Evolutionary conservation across 2,113 vertebrate genomes (phyloP).

Genomic region (Struthidea cinerea): DNA sequence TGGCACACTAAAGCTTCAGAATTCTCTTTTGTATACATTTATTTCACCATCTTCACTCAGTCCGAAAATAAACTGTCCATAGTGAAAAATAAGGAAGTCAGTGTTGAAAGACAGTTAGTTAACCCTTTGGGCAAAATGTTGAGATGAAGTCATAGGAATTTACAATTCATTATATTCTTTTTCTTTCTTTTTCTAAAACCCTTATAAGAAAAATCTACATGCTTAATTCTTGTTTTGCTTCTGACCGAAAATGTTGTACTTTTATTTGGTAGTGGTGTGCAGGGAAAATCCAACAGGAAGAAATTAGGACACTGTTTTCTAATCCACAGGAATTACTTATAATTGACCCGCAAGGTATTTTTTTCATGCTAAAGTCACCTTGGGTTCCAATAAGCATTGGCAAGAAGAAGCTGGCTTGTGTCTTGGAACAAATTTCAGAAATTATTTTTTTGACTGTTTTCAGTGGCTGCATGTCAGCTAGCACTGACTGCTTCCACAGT

Average conservation of each 20-base stretch:
- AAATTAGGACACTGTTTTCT: background rate
- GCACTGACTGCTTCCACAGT: background rate
- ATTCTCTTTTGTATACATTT: slow-evolving; percentile 56
- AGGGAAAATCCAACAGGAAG: background rate
- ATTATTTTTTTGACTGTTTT: background rate
- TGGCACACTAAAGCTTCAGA: slow-evolving; percentile 30
- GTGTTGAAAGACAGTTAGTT: slow-evolving; percentile 12
- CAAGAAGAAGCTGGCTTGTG: background rate
- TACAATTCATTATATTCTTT: background rate
- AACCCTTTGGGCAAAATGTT: slow-evolving; percentile 16
- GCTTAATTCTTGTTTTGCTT: background rate
- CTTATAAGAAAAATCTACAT: background rate
- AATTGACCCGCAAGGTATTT: background rate
- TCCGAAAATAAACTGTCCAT: slow-evolving; percentile 16
- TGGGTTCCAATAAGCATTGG: background rate
- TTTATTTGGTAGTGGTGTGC: background rate
- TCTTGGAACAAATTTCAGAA: background rate
- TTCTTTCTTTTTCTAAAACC: background rate
- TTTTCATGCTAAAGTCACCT: background rate
- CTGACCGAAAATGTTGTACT: background rate
- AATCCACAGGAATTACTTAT: background rate
- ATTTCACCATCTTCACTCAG: slow-evolving; percentile 15
- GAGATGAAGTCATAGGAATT: background rate
- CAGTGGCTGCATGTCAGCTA: background rate
- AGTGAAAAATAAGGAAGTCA: slow-evolving; percentile 11